Evolutionary conservation across 2,113 vertebrate genomes (phyloP), one percentile per base, ranked within the genome.

Genomic region (Myiopsitta monachus): DNA sequence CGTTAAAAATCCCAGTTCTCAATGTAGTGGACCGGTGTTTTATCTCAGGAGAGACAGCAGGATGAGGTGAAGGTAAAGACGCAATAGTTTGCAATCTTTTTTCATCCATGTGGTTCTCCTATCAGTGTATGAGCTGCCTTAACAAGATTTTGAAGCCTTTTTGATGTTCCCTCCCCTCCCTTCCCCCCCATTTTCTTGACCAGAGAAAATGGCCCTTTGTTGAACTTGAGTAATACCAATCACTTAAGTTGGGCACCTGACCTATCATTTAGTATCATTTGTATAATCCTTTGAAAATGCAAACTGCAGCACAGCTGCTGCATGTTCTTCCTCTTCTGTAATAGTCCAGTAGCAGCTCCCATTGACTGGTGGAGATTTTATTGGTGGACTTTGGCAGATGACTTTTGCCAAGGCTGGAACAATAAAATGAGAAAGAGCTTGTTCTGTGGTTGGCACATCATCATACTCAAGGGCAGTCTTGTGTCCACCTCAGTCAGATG

Each of bases 111-210:
- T 43, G 18, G 31, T 38, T 81, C 21, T 74, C 23, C 5, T n/a
- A 2, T n/a, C 21, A 22, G 18, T 10, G 11, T 64, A 31, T 55
- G 21, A 85, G 23, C 26, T 55, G 41, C 49, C 47, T 73, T 68
- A 43, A 17, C 14, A 30, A 38, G 10, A 38, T 59, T 78, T 59
- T 38, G 49, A 87, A 49, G 21, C 14, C 7, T 79, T 47, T 75
- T 47, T 27, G 26, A 26, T 69, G 8, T 62, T 41, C 12, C 11
- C 0, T 41, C 15, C 11, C 1, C 8, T 49, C 22, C 11, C 1
- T 6, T 49, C 22, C 4, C 6, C 2, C 16, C 24, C 24, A 39
- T 59, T 63, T 64, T 30, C 17, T 27, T 64, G 49, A 28, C 31
- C 36, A 38, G 33, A 70, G 28, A 87, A 59, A 83, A 57, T 51